Conservation (phyloP, 2,888 invertebrate species). For the Seladonia tumulorum region DNA sequence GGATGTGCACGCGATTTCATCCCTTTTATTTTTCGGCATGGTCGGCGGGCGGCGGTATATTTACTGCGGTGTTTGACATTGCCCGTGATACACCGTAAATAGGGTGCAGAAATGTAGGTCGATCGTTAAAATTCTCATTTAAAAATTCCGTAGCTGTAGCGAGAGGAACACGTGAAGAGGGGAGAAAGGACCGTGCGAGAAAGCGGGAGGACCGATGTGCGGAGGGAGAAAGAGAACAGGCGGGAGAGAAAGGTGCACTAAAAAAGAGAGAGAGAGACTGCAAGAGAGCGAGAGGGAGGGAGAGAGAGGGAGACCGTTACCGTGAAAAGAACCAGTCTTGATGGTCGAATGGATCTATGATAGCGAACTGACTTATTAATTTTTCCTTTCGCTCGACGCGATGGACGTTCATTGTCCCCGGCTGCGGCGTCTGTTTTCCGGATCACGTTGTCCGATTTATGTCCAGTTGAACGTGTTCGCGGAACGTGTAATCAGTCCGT, state of each 20-base stretch:
- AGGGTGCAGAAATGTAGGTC: slow-evolving; percentile 77
- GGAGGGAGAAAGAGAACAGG: slow-evolving; percentile 22
- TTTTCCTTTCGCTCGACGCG: slow-evolving; percentile 31
- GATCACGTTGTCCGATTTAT: slow-evolving; percentile 42
- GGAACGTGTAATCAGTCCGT: slow-evolving; percentile 20
- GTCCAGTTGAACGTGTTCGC: slow-evolving; percentile 40
- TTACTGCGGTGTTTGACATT: slow-evolving; percentile 74
- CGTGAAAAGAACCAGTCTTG: slow-evolving; percentile 45
- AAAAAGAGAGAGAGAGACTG: slow-evolving; percentile 31
- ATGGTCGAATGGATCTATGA: slow-evolving; percentile 64
- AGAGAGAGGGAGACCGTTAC: not conserved
- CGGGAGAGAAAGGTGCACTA: slow-evolving; percentile 12
- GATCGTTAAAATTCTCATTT: slow-evolving; percentile 82
- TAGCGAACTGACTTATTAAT: slow-evolving; percentile 62
- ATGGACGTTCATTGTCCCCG: slow-evolving; percentile 44
- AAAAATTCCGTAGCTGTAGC: slow-evolving; percentile 74
- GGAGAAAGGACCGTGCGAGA: slow-evolving; percentile 31
- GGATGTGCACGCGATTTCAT: slow-evolving; percentile 33
- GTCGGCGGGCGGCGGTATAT: slow-evolving; percentile 54
- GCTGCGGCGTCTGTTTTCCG: not conserved
- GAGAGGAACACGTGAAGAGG: slow-evolving; percentile 53
- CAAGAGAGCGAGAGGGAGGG: not conserved
- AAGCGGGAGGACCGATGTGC: slow-evolving; percentile 34
- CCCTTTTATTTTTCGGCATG: slow-evolving; percentile 23
- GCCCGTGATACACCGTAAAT: slow-evolving; percentile 74